These are phyloP conservation scores for Callyntrura sp. DNA, from an alignment of 2,888 invertebrate genomes.

Conservation along the genomic window DNA sequence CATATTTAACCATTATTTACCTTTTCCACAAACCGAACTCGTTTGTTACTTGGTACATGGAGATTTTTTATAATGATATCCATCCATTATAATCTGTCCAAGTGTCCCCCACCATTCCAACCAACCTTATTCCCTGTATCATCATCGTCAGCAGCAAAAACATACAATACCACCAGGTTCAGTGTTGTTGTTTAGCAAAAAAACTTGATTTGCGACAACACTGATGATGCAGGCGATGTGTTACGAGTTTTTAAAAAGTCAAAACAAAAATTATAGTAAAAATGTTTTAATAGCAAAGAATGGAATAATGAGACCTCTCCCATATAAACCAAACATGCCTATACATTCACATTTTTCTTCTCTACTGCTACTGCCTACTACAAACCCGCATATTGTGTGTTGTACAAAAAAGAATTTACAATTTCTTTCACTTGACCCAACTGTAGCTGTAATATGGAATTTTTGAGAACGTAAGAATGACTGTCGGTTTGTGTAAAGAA, in stretches of 20 bases:
- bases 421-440: constrained; percentile 7
- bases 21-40: constrained; percentile 14
- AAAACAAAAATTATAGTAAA: constrained; percentile 34
- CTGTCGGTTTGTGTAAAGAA: neutral
- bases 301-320: constrained; percentile 59
- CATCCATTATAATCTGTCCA: constrained; percentile 53
- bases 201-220: constrained; percentile 67
- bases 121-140: constrained; percentile 3
- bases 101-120: constrained; percentile 44
- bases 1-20: neutral
- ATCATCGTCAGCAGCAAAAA: constrained; percentile 5
- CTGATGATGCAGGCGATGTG: no score
- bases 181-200: constrained; percentile 46
- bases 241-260: constrained; percentile 31
- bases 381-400: constrained; percentile 16
- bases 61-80: constrained; percentile 34
- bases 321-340: neutral
- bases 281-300: constrained; percentile 33
- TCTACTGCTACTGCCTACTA: no score
- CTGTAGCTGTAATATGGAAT: constrained; percentile 36
- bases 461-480: constrained; percentile 46
- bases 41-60: constrained; percentile 14
- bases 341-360: no score
- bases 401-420: constrained; percentile 16
- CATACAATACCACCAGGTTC: constrained; percentile 25